Evolutionary conservation across 1,140 invertebrate species (phyloP), one percentile per base, ranked within the genome.

Genomic region (Harlomillsia oculata): DNA sequence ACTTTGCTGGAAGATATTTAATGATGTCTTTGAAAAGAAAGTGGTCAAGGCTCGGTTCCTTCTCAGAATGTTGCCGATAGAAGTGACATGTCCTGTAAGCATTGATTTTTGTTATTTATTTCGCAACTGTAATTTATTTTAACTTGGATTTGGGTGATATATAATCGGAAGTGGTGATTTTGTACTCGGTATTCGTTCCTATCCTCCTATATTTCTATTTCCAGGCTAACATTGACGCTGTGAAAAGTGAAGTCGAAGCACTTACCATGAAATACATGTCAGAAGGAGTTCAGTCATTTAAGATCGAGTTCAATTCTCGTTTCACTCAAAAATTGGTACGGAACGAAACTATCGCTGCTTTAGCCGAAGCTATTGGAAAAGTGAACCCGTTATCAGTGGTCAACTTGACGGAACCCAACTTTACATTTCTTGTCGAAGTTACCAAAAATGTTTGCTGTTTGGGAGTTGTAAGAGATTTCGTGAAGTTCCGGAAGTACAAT

Each of bases 361-460:
- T 89, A 11, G 86, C 84, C 1, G 77, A 79, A 3, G 68, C 85
- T 55, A 79, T 89, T 40, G 68, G 72, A 13, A 70, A 78, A 23
- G 81, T 81, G 63, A 84, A 84, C 70, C 66, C 75, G n/a, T 73
- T 75, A 11, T 85, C 88, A 65, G 82, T 80, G 67, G 85, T 83
- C 2, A 78, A 87, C 71, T 72, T 89, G n/a, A 46, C 30, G 11
- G 32, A 56, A 40, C 82, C 86, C 21, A 75, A 84, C 54, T 72
- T 82, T n/a, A 80, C 84, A 16, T 78, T 90, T 36, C 75, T 89
- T 53, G 79, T 89, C 28, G 87, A 89, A 75, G 76, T 89, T 6
- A 79, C 89, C 51, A 80, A 82, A 63, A 75, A 74, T 5, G 70
- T 78, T 58, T 84, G 81, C 49, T 76, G 82, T 41, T 55, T 87